Base-by-base conservation (phyloP, 2,797 vertebrate species). In the Tolypeutes matacus region DNA sequence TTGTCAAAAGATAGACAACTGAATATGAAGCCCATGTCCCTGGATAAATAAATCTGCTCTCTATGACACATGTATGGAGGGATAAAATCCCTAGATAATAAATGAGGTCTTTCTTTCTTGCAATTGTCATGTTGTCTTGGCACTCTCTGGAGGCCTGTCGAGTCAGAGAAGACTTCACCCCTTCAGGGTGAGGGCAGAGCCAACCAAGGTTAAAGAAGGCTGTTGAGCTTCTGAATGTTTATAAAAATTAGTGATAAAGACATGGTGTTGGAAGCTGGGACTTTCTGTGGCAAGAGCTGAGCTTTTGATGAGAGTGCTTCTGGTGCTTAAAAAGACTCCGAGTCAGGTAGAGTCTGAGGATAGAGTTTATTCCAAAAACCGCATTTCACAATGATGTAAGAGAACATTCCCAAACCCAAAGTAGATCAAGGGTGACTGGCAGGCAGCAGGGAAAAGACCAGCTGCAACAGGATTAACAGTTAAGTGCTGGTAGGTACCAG, bases 291-390 rank as follows among this genome's bases (percentile, higher is more conserved):
- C 65, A 94, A 95, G n/a, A 88, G 27, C 23, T 53, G 13, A 34
- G 23, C 17, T 76, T 80, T 91, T 67, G 56, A 91, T 46, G 58
- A 69, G 14, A 4, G 0, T 65, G 23, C 12, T 91, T 85, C 51
- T 60, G 58, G 53, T 81, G 21, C 27, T 8, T 23, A 3, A 4
- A 69, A 85, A 39, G 84, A 70, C 72, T 83, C 36, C 13, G 81
- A 21, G 34, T 73, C 62, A 86, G 73, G 42, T 36, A 36, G 53
- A 60, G 7, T 58, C n/a, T 36, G 25, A 80, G 60, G 53, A 73
- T 25, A 39, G 58, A 60, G 18, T 93, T 96, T 82, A 80, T 75
- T 67, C 58, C 64, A 53, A 34, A 92, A 89, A 76, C 85, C 20
- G 0, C 70, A 80, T 25, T 14, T 15, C n/a, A 56, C 5, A 1